Percentiles rank a stretch among this genome's conserved stretches.
Conservation (phyloP, 2,113 vertebrate genomes). For the Papio anubis region DNA sequence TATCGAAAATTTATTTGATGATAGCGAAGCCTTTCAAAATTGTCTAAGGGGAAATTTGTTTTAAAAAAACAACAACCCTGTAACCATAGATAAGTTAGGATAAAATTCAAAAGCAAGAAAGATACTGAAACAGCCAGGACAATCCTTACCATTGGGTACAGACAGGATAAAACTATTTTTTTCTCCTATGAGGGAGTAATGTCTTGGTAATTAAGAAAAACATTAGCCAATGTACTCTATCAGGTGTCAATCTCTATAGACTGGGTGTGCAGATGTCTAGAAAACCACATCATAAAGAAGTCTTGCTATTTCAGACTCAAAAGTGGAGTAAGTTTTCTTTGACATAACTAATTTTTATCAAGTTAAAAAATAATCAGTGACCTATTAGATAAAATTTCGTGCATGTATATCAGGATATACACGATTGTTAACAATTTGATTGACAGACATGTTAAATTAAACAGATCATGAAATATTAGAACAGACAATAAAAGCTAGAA, state of each 20-base stretch:
- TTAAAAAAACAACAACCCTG: background rate
- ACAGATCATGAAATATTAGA: background rate
- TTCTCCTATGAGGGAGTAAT: background rate
- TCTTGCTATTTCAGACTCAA: background rate
- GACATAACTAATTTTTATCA: background rate
- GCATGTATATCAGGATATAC: background rate
- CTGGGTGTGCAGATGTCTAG: background rate
- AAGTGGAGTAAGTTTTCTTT: background rate
- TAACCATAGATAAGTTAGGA: background rate
- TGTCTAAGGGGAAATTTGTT: background rate
- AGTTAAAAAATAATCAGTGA: background rate
- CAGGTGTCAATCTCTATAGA: background rate
- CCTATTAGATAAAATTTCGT: background rate
- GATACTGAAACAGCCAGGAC: background rate
- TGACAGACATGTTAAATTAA: background rate
- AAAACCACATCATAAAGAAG: background rate
- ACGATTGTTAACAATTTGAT: background rate
- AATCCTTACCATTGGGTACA: background rate
- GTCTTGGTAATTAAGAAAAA: slow-evolving; percentile 20
- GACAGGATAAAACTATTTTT: background rate
- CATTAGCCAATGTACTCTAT: background rate
- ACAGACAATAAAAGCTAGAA: background rate
- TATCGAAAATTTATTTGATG: background rate
- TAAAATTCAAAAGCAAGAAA: background rate
- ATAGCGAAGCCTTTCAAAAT: background rate